A percentile compares a stretch with the other conserved stretches of the same genome.
Conservation (phyloP, 2,113 vertebrate species). For the Corynorhinus townsendii region DNA sequence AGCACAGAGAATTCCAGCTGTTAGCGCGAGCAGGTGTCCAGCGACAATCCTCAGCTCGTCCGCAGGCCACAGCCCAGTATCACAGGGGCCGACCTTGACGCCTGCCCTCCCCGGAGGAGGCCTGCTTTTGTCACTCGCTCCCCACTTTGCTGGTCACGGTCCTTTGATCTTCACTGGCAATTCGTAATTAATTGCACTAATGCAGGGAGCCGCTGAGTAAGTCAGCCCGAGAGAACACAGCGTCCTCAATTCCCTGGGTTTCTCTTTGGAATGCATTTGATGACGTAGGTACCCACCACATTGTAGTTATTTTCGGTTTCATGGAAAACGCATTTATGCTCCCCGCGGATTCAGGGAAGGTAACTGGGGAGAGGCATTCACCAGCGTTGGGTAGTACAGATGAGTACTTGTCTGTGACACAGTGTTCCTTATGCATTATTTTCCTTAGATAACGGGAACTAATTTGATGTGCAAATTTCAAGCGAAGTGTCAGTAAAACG, state of each 20-base stretch:
- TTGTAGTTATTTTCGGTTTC: background rate
- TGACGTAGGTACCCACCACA: rapidly evolving
- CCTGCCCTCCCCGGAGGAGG: rapidly evolving
- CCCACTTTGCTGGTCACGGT: background rate
- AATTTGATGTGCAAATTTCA: background rate
- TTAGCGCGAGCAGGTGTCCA: background rate
- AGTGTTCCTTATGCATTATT: background rate
- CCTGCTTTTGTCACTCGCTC: background rate
- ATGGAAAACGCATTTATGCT: background rate
- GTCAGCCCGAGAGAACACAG: background rate
- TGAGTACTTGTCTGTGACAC: background rate
- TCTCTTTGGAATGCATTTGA: background rate
- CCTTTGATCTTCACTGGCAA: background rate
- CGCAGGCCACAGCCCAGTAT: rapidly evolving
- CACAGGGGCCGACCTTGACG: background rate
- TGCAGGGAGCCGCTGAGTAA: rapidly evolving
- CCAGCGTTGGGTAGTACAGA: background rate
- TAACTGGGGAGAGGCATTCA: background rate
- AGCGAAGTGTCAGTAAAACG: background rate
- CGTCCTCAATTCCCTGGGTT: background rate
- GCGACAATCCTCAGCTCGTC: rapidly evolving
- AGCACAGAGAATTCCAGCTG: background rate
- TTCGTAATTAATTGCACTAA: background rate
- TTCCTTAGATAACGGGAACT: background rate
- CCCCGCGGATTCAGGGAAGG: background rate